Evolutionary conservation across 2,888 invertebrate genomes (phyloP), one percentile per base, ranked within the genome.

Genomic region (Pseudeuparius sepicola): DNA sequence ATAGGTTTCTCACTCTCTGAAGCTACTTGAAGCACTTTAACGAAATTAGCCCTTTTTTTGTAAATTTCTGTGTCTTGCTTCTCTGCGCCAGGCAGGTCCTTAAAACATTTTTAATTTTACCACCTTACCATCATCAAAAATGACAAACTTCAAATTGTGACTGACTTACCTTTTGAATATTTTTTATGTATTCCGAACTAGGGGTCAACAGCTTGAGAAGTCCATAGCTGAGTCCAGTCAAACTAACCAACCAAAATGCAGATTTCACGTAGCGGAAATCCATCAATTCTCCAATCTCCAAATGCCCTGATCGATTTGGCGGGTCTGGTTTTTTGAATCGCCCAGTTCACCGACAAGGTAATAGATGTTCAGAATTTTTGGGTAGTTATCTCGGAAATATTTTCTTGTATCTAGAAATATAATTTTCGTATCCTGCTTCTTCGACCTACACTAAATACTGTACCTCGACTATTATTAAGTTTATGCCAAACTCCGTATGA

Each of bases 401-500:
- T 71, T 64, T 42, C 85, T 75, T 52, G 76, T 78, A 61, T 78
- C 85, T 85, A 63, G 17, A 68, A 67, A 41, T 36, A 41, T 42
- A 38, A n/a, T n/a, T n/a, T n/a, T n/a, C n/a, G n/a, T n/a, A n/a
- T n/a, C n/a, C n/a, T n/a, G n/a, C n/a, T n/a, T n/a, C n/a, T n/a
- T n/a, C n/a, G n/a, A n/a, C n/a, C n/a, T n/a, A n/a, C n/a, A n/a
- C n/a, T n/a, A n/a, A n/a, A n/a, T n/a, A n/a, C n/a, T n/a, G n/a
- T n/a, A 81, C 85, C 78, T 69, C 76, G 69, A 50, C 77, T 73
- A 31, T 70, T 71, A 55, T 81, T 83, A 57, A 82, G 67, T 61
- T 70, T 73, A 55, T 68, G 64, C 73, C 78, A 85, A 48, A 76
- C 52, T 40, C 65, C 67, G 63, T 78, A 82, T 15, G 73, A 68